These are phyloP conservation scores for Misgurnus anguillicaudatus DNA, from an alignment of 2,113 vertebrate species.

Conservation along the genomic window DNA sequence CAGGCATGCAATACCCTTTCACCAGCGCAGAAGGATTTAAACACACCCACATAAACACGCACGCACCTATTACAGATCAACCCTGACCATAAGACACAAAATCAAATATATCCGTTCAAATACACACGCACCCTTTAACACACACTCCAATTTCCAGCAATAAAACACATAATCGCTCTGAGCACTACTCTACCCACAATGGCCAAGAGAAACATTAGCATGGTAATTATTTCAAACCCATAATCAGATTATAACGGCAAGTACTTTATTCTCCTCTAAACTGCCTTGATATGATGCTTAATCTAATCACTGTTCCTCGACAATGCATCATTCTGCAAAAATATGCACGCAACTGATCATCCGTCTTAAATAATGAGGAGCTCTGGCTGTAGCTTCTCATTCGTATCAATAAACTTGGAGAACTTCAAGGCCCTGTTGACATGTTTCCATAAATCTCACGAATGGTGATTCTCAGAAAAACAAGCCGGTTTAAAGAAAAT, in stretches of 20 bases:
- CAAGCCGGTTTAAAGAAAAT: not conserved
- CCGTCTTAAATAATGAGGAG: constrained; percentile 12
- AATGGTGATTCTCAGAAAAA: not conserved
- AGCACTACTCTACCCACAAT: constrained; percentile 29
- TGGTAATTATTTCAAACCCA: constrained; percentile 39
- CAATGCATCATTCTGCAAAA: constrained; percentile 29
- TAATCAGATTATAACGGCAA: constrained; percentile 42
- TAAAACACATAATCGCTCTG: constrained; percentile 24
- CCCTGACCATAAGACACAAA: constrained; percentile 11
- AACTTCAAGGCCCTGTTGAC: not conserved
- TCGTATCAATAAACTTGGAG: not conserved
- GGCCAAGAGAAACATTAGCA: constrained; percentile 35
- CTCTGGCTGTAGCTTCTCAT: not conserved
- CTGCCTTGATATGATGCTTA: not conserved
- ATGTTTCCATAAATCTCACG: not conserved
- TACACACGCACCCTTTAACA: constrained; percentile 60
- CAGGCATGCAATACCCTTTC: constrained; percentile 7
- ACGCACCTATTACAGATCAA: not conserved
- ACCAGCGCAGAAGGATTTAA: constrained; percentile 17
- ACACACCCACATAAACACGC: not conserved
- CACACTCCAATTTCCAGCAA: not conserved
- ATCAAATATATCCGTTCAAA: not conserved
- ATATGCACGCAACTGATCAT: constrained; percentile 30
- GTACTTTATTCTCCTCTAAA: constrained; percentile 8
- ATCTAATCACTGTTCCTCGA: constrained; percentile 23